Percentiles rank a stretch among this genome's conserved stretches.
These are phyloP conservation scores for Tringa solitaria DNA, from an alignment of 2,113 vertebrate genomes.

Conservation along the genomic window DNA sequence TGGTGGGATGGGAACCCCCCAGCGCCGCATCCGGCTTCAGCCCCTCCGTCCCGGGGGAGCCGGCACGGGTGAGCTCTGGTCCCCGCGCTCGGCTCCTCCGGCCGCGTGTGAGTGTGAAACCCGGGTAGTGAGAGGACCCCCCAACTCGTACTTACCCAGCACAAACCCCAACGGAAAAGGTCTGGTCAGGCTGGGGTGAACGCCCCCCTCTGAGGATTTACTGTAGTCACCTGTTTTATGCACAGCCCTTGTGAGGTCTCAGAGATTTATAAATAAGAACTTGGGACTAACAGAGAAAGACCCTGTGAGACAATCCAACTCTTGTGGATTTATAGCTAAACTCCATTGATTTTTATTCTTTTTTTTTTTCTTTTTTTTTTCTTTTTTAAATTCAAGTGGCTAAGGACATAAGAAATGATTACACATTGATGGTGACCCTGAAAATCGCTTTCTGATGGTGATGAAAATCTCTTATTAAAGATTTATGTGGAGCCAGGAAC, in stretches of 20 bases:
- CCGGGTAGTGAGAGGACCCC: fast-evolving
- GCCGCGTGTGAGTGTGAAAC: background rate
- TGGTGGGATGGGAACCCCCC: background rate
- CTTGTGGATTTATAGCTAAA: background rate
- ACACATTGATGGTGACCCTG: background rate
- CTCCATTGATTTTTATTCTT: background rate
- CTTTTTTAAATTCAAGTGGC: background rate
- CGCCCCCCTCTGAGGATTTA: background rate
- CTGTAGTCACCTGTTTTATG: background rate
- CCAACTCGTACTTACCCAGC: background rate
- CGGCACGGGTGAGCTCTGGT: background rate
- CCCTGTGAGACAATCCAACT: background rate
- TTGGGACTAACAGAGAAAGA: background rate
- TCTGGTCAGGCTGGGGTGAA: background rate
- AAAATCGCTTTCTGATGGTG: constrained; percentile 10
- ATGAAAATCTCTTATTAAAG: constrained; percentile 24
- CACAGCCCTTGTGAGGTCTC: background rate
- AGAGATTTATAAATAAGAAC: background rate
- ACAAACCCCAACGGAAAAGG: background rate
- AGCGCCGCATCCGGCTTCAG: background rate
- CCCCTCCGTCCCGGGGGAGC: background rate
- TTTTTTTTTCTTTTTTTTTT: background rate
- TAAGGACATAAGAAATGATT: background rate
- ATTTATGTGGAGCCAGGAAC: background rate
- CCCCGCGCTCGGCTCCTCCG: background rate